Evolutionary conservation across 1,140 invertebrate genomes (phyloP).

Genomic region (Melipona quadrifasciata): DNA sequence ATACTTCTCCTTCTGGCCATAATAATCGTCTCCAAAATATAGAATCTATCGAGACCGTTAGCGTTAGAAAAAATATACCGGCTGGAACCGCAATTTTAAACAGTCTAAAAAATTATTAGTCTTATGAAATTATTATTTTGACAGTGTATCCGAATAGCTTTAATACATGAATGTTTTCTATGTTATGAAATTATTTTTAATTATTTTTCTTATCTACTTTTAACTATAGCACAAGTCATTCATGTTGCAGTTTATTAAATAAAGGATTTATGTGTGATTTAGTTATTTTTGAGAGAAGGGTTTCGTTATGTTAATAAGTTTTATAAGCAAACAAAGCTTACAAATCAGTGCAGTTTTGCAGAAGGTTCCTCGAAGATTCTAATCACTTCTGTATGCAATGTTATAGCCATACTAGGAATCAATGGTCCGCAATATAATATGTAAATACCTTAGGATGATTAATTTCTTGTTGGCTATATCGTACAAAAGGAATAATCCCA

Average conservation of each 20-base stretch:
- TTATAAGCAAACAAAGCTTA: conserved; percentile 59
- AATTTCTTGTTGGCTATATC: conserved; percentile 85
- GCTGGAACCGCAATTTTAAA: conserved; percentile 88
- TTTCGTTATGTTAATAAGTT: conserved; percentile 48
- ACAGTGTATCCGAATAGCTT: neutral
- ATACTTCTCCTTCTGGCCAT: conserved; percentile 99
- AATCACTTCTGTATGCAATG: conserved; percentile 65
- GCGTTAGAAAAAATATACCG: conserved; percentile 85
- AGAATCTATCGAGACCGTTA: conserved; percentile 94
- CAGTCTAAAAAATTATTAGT: conserved; percentile 83
- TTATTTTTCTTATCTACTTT: conserved; percentile 4
- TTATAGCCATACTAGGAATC: conserved; percentile 62
- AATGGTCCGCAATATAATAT: conserved; percentile 60
- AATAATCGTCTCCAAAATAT: conserved; percentile 94
- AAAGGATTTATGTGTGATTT: conserved; percentile 32
- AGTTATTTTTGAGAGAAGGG: conserved; percentile 21
- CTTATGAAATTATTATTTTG: conserved; percentile 40
- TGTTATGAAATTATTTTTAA: neutral
- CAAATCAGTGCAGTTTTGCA: conserved; percentile 63
- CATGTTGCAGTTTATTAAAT: conserved; percentile 23
- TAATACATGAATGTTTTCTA: conserved; percentile 28
- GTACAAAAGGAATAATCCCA: conserved; percentile 93
- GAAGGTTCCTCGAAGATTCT: conserved; percentile 57
- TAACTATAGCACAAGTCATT: conserved; percentile 4
- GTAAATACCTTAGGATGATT: conserved; percentile 79